These are phyloP conservation scores for Hemiprocne comata DNA, from an alignment of 2,113 vertebrate genomes.

Conservation along the genomic window DNA sequence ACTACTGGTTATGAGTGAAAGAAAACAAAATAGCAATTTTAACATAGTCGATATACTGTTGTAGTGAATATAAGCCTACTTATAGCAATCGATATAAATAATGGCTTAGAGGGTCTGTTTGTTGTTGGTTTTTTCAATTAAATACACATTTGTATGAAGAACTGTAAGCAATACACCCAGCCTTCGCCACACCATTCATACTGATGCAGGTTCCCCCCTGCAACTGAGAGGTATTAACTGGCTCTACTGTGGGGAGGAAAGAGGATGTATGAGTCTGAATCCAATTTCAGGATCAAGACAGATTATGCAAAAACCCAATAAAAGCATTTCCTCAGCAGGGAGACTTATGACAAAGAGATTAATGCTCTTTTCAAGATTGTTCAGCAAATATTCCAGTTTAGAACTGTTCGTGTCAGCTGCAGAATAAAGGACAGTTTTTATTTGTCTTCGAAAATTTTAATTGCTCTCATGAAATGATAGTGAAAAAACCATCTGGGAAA, in stretches of 20 bases:
- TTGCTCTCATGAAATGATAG: not conserved
- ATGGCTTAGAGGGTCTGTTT: not conserved
- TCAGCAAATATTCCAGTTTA: not conserved
- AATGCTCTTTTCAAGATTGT: not conserved
- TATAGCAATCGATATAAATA: not conserved
- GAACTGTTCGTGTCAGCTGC: not conserved
- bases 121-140: not conserved
- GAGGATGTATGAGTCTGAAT: constrained; percentile 14
- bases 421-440: not conserved
- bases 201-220: not conserved
- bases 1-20: not conserved
- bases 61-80: not conserved
- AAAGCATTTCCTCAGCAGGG: constrained; percentile 1
- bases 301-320: constrained; percentile 51
- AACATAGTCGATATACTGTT: not conserved
- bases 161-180: not conserved
- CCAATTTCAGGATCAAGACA: constrained; percentile 39
- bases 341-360: not conserved
- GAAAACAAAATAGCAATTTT: not conserved
- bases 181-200: not conserved
- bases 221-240: not conserved
- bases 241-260: not conserved
- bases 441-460: not conserved
- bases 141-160: not conserved
- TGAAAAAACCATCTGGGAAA: not conserved